These are phyloP conservation scores for Nemoura dubitans DNA, from an alignment of 2,888 invertebrate genomes.

Conservation along the genomic window DNA sequence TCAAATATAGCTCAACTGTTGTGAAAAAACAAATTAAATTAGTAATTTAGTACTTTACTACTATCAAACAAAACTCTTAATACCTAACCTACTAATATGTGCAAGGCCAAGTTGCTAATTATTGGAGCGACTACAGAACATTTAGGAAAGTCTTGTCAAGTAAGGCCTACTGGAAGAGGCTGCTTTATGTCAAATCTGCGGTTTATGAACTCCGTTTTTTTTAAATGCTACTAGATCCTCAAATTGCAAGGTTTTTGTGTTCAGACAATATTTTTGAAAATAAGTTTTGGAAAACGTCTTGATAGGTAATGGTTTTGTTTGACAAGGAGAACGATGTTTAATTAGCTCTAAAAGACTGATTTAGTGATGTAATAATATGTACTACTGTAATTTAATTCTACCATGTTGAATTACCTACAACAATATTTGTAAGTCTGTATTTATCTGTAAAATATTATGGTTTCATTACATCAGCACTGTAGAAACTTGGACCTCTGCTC, in stretches of 20 bases:
- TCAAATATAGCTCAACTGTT: neutral
- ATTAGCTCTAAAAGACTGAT: slow-evolving; percentile 27
- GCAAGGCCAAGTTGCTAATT: neutral
- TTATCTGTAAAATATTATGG: neutral
- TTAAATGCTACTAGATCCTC: no score
- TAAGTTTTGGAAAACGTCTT: neutral
- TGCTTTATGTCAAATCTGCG: neutral
- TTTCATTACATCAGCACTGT: neutral
- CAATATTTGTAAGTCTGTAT: neutral
- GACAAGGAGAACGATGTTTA: neutral
- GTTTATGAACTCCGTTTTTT: no score
- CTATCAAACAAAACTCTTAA: no score
- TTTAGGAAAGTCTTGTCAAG: no score
- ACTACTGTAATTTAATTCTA: neutral
- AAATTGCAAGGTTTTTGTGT: neutral
- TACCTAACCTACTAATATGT: neutral
- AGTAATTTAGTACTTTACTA: no score
- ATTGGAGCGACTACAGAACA: neutral
- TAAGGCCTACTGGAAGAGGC: neutral
- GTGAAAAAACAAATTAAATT: neutral
- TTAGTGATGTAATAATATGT: slow-evolving; percentile 26
- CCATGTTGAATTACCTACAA: neutral
- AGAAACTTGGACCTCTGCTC: no score
- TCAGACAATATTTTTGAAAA: neutral
- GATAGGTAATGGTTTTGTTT: no score